Evolutionary conservation across 1,140 invertebrate species (phyloP).

Genomic region (Epicauta chinensis): DNA sequence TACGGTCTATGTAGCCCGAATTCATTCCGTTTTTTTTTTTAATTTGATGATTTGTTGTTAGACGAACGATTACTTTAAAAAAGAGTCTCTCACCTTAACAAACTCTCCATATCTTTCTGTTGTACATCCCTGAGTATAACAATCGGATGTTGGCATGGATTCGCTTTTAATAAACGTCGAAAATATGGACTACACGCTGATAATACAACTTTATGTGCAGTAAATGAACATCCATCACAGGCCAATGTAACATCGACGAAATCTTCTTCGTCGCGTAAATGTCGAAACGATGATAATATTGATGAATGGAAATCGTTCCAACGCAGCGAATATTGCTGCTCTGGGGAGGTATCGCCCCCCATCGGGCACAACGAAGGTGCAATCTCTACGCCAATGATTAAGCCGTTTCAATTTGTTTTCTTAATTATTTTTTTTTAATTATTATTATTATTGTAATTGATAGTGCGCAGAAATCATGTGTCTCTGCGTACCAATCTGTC

Average conservation of each 20-base stretch:
- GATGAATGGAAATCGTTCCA: constrained; percentile 92
- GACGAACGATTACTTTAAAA: no score
- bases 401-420: constrained; percentile 31
- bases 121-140: constrained; percentile 85
- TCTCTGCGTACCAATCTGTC: background rate
- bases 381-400: constrained; percentile 42
- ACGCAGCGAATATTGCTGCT: constrained; percentile 86
- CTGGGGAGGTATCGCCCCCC: constrained; percentile 53
- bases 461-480: no score
- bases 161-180: constrained; percentile 79
- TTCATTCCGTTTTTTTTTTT: no score
- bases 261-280: constrained; percentile 77
- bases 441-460: no score
- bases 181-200: constrained; percentile 92
- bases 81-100: constrained; percentile 57
- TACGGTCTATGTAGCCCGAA: background rate
- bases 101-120: constrained; percentile 81
- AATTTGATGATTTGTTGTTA: no score
- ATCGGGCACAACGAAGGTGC: constrained; percentile 44
- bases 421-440: background rate
- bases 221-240: constrained; percentile 81
- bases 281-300: constrained; percentile 79
- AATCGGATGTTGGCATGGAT: constrained; percentile 91
- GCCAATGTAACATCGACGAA: constrained; percentile 89
- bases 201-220: constrained; percentile 85